Conservation (phyloP, 2,113 vertebrate genomes). For the Noturus placidus region DNA sequence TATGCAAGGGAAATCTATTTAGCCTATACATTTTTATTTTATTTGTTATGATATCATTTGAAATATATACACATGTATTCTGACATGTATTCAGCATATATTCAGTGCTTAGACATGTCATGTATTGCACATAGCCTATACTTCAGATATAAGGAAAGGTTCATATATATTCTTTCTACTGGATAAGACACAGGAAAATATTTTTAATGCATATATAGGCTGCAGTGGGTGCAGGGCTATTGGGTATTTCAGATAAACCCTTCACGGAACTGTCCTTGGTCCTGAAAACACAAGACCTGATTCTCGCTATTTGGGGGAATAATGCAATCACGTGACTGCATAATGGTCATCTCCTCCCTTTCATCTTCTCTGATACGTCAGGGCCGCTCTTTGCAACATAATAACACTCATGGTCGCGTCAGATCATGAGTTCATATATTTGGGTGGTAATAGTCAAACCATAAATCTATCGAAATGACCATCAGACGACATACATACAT, state of each 20-base stretch:
- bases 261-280: constrained; percentile 54
- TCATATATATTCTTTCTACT: not conserved
- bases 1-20: not conserved
- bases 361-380: not conserved
- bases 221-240: not conserved
- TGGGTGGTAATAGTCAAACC: not conserved
- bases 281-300: constrained; percentile 42
- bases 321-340: constrained; percentile 23
- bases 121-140: not conserved
- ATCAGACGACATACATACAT: not conserved
- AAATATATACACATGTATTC: not conserved
- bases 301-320: not conserved
- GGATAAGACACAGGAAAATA: not conserved
- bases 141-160: not conserved
- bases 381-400: not conserved
- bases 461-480: not conserved
- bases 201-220: not conserved
- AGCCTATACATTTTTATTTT: not conserved
- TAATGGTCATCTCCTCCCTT: not conserved
- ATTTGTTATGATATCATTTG: not conserved
- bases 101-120: not conserved
- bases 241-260: not conserved
- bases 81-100: not conserved
- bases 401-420: not conserved
- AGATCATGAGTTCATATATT: not conserved